These are phyloP conservation scores for Deilephila elpenor DNA, from an alignment of 2,888 invertebrate species.

Conservation along the genomic window DNA sequence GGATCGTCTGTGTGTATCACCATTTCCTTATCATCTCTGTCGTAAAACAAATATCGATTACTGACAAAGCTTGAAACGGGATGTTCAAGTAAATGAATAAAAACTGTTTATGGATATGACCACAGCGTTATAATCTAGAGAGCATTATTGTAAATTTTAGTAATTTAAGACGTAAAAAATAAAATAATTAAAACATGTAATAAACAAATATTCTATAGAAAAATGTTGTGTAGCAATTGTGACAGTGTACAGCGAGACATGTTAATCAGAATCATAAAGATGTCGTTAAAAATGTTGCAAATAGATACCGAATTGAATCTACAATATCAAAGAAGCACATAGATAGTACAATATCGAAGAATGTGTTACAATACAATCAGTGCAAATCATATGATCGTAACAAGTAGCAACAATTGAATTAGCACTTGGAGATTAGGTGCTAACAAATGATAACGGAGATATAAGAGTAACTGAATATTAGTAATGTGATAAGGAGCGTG, in stretches of 20 bases:
- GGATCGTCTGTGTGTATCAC: conserved; percentile 96
- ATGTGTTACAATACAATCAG: conserved; percentile 16
- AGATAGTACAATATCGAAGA: background rate
- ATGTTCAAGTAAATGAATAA: too few species aligned
- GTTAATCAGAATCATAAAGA: background rate
- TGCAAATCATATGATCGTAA: conserved; percentile 13
- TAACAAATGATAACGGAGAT: conserved; percentile 32
- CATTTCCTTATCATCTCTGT: conserved; percentile 93
- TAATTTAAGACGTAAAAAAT: too few species aligned
- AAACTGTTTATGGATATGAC: too few species aligned
- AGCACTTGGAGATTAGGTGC: conserved; percentile 22
- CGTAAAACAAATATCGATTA: conserved; percentile 47
- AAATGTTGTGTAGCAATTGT: background rate
- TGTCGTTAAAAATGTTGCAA: background rate
- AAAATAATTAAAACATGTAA: too few species aligned
- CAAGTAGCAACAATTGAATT: conserved; percentile 17
- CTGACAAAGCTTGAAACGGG: background rate
- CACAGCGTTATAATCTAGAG: too few species aligned
- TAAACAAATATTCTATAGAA: too few species aligned
- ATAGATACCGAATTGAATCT: too few species aligned
- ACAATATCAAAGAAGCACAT: background rate
- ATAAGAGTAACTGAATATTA: conserved; percentile 1
- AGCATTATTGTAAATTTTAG: too few species aligned
- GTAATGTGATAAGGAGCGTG: conserved; percentile 16
- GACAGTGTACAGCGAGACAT: background rate